Conservation (phyloP, 2,113 vertebrate genomes). For the Lagopus leucura region DNA sequence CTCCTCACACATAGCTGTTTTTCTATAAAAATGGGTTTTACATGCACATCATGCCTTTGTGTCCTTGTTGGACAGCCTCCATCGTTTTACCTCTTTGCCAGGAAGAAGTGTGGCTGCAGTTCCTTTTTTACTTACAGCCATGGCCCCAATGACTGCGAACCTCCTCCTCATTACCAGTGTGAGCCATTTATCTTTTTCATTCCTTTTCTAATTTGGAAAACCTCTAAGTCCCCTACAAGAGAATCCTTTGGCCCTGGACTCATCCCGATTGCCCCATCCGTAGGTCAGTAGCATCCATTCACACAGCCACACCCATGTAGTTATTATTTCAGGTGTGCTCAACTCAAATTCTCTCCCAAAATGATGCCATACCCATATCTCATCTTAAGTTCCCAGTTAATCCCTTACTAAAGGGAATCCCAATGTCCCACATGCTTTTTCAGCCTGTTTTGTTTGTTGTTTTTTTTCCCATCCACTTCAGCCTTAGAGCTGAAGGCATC, state of each 20-base stretch:
- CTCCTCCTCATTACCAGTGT: background rate
- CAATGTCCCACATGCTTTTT: background rate
- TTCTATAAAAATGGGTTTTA: background rate
- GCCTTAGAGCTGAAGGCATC: background rate
- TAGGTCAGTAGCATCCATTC: background rate
- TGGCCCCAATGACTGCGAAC: background rate
- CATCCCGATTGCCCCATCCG: too few relatives aligned
- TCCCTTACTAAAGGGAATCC: background rate
- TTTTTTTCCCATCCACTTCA: background rate
- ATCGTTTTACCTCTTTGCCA: background rate
- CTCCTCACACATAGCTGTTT: background rate
- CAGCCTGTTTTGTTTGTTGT: background rate
- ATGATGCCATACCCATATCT: background rate
- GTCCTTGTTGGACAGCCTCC: background rate
- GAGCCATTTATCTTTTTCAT: background rate
- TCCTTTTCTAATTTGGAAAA: background rate
- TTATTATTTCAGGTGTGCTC: background rate
- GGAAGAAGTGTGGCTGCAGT: background rate
- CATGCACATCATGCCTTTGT: background rate
- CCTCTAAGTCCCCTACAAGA: background rate
- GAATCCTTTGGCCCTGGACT: background rate
- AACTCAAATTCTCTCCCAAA: background rate
- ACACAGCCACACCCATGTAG: background rate
- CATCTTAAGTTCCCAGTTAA: background rate
- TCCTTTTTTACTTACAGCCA: background rate